Base-by-base conservation (phyloP, 2,797 vertebrate species). In the Lagorchestes hirsutus region DNA sequence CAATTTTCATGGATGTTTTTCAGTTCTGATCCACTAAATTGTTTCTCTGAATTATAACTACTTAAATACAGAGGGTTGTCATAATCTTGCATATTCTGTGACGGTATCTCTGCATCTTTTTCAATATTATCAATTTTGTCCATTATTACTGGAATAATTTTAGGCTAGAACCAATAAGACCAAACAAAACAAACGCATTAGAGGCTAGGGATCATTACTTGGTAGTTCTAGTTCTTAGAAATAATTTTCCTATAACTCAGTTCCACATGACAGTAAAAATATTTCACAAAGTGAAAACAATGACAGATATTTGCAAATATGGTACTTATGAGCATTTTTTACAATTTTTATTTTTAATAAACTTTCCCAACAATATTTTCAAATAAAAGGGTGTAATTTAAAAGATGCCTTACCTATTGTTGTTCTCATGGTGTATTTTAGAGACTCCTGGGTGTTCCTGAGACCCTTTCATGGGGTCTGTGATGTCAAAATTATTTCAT, bases 101-200 rank as follows among this genome's bases (percentile, higher is more conserved):
- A 92, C 94, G 96, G 52, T 93, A 94, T 59, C 56, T 98, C 91
- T 57, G 14, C 57, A 29, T 1, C 90, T 97, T 98, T 97, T 87
- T 56, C 96, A 96, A 93, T 95, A 91, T 94, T 12, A 40, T 90
- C 22, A 92, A 90, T 34, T 97, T 97, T 97, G n/a, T 58, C 96
- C 0, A 67, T 95, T 95, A 46, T 74, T 62, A 93, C 56, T 54
- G 93, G 31, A 5, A 56, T 95, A 90, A 98, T 55, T 11, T 50
- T 98, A 54, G 94, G 58, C 98, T 99, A 87, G 97, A 67, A 93
- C 94, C 8, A 96, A 93, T 0, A 93, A 95, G 82, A 93, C 55
- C 94, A 13, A 92, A 3, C 12, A 93, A 54, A 34, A 93, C 57
- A 96, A 95, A 96, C 5, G 10, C 67, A 92, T 82, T 96, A 46